Conservation (phyloP, 1,140 invertebrate genomes). For the Pissodes strobi region DNA sequence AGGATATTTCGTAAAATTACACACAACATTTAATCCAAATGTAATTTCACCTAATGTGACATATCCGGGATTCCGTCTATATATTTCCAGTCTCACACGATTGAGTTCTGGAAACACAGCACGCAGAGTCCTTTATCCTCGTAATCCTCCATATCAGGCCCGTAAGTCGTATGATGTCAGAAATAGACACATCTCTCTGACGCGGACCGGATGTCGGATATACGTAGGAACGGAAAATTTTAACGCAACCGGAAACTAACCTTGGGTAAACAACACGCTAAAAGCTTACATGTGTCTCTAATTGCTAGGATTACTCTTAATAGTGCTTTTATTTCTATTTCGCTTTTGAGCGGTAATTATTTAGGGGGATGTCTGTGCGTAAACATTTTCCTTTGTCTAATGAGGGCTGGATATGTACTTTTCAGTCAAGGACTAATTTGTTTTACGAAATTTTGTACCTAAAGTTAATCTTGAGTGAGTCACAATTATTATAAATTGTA, state of each 20-base stretch:
- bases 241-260: neutral
- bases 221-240: neutral
- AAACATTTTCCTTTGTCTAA: no score
- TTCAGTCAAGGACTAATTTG: no score
- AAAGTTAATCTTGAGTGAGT: no score
- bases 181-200: neutral
- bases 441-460: no score
- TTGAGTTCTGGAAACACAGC: constrained; percentile 6
- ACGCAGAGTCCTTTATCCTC: neutral
- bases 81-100: constrained; percentile 6
- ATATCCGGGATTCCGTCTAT: constrained; percentile 2
- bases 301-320: constrained; percentile 40
- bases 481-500: no score
- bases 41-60: no score
- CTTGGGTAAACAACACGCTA: constrained; percentile 39
- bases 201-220: neutral
- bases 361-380: no score
- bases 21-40: constrained; percentile 1
- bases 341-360: neutral
- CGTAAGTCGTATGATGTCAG: constrained; percentile 4
- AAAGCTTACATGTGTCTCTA: constrained; percentile 39
- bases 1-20: no score
- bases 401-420: no score
- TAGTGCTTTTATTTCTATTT: constrained; percentile 14
- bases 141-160: constrained; percentile 5